Evolutionary conservation across 2,888 invertebrate genomes (phyloP), one percentile per base, ranked within the genome.

Genomic region (Cylloceria caligata): DNA sequence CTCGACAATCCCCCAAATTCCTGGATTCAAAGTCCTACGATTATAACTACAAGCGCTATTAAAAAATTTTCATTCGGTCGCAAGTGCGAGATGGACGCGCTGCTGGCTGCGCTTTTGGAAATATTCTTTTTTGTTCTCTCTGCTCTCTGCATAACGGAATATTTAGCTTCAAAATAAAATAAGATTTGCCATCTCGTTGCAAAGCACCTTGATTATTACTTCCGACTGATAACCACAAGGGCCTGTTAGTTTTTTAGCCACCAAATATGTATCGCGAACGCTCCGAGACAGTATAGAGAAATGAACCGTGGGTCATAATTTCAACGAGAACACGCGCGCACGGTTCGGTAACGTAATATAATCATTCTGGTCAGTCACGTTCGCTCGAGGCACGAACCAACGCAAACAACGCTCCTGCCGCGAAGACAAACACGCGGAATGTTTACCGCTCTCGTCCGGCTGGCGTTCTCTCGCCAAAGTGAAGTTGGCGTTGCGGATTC

Each of bases 301-400:
- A 30, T 30, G 30, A 30, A 64, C 49, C 49, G 5, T 24, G 42
- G 68, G 27, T 64, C 39, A 16, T 57, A 64, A 64, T 64, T 78
- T 64, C 39, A 55, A 55, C 24, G 30, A 64, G 19, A 77, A 36
- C 65, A 47, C 69, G 69, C 65, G 34, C 27, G 65, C 36, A 30
- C 11, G 67, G 34, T 57, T 73, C 55, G 11, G 65, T 13, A 65
- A 9, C 47, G 69, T 78, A 78, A 81, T 81, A 71, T 36, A 78
- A 78, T 78, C 78, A 81, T 78, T 60, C 57, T 57, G 74, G 74
- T 78, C 69, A 81, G 81, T 81, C 81, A 81, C 67, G 76, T 45
- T 60, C 52, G 65, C 57, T 75, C 69, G 57, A 57, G 69, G 79
- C 42, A 72, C 21, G 57, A 71, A 71, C 69, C 65, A 82, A 71